phyloP scores from a whole-genome alignment of 2,888 invertebrate species.

The Helobdella robusta region DNA sequence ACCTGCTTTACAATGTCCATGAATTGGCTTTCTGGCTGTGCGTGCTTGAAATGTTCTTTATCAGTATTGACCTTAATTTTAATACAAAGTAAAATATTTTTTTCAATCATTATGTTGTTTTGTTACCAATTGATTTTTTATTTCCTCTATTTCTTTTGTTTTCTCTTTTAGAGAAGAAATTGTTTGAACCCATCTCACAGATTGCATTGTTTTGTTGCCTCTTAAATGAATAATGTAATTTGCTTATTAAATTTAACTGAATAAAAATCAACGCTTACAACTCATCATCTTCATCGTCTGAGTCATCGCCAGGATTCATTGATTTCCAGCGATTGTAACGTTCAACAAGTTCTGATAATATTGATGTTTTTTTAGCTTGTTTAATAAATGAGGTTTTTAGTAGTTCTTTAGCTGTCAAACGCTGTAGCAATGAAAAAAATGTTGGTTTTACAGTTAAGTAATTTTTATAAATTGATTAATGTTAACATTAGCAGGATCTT shows the following conservation, averaged over 20 bases:
- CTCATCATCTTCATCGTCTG: slow-evolving; percentile 14
- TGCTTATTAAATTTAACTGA: neutral
- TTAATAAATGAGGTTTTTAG: slow-evolving; percentile 92
- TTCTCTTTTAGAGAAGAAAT: slow-evolving; percentile 6
- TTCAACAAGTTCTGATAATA: slow-evolving; percentile 94
- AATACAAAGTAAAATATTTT: no score
- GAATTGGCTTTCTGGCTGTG: no score
- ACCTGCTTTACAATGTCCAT: no score
- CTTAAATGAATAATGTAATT: neutral
- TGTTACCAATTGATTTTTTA: slow-evolving; percentile 8
- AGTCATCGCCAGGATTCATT: slow-evolving; percentile 17
- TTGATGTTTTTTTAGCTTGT: slow-evolving; percentile 94
- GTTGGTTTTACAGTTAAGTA: neutral
- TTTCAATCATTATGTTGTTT: no score
- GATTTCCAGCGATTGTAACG: slow-evolving; percentile 40
- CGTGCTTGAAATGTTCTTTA: no score
- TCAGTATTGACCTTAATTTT: no score
- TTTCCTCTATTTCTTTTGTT: neutral
- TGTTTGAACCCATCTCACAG: neutral
- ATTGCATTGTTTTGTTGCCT: neutral
- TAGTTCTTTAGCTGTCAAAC: slow-evolving; percentile 94
- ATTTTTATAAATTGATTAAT: neutral
- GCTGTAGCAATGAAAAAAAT: slow-evolving; percentile 55
- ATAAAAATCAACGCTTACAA: slow-evolving; percentile 3
- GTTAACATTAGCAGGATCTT: slow-evolving; percentile 34